Evolutionary conservation across 2,888 invertebrate genomes (phyloP).

Genomic region (Norana najaformis): DNA sequence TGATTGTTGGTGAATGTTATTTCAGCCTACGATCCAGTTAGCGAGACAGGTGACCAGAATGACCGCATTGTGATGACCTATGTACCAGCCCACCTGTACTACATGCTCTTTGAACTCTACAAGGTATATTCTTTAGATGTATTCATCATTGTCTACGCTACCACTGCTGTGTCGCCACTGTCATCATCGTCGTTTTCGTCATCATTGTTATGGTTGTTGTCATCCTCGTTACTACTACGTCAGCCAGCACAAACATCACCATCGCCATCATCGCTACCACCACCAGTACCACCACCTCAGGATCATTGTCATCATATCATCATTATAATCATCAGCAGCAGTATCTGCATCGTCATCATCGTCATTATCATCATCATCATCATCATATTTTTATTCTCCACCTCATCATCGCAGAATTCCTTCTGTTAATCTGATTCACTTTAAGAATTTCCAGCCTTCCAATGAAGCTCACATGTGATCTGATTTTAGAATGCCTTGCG

Average conservation of each 20-base stretch:
- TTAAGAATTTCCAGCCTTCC: background rate
- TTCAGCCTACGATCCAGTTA: conserved; percentile 1
- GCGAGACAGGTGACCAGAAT: background rate
- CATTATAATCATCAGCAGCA: background rate
- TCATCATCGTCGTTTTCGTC: background rate
- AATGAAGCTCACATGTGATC: background rate
- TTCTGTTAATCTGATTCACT: background rate
- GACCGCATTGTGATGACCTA: conserved; percentile 65
- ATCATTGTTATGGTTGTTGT: background rate
- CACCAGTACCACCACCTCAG: background rate
- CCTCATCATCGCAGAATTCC: background rate
- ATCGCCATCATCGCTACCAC: too few relatives aligned
- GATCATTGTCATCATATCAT: background rate
- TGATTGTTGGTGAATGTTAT: background rate
- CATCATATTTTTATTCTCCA: background rate
- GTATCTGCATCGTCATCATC: background rate
- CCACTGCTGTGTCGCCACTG: background rate
- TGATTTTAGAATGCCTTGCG: conserved; percentile 82
- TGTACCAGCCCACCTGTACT: conserved; percentile 96
- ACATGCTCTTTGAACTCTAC: conserved; percentile 97
- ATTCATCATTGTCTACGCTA: background rate
- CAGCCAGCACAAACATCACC: too few relatives aligned
- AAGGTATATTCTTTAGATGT: conserved; percentile 66
- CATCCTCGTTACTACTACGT: background rate
- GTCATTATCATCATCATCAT: background rate